These are phyloP conservation scores for Smutsia gigantea DNA, from an alignment of 2,797 vertebrate species.

Conservation along the genomic window DNA sequence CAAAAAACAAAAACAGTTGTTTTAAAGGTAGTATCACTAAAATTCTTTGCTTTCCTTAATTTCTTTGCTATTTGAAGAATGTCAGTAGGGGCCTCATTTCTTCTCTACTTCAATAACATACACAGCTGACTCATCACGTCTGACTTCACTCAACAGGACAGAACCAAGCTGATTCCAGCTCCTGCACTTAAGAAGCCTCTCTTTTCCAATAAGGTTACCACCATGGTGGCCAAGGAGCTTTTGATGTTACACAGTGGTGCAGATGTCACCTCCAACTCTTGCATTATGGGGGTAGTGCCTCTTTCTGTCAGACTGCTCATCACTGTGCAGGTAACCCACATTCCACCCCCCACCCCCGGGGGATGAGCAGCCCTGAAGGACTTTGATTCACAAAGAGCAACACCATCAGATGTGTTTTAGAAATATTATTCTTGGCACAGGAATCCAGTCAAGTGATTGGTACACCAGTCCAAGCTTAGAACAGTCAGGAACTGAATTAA, in stretches of 20 bases:
- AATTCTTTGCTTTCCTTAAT: neutral
- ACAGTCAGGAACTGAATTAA: neutral
- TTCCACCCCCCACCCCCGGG: no score
- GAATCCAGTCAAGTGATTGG: neutral
- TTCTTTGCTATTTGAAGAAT: neutral
- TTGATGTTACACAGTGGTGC: rapidly evolving
- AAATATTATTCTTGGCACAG: neutral
- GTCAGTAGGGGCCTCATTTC: neutral
- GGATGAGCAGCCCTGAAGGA: rapidly evolving
- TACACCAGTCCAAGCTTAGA: neutral
- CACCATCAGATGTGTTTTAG: neutral
- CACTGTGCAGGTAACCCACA: neutral
- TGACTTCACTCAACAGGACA: neutral
- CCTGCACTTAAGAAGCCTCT: neutral
- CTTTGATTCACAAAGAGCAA: neutral
- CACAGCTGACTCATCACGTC: neutral
- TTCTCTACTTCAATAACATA: neutral
- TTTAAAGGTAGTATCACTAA: neutral
- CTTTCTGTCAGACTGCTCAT: neutral
- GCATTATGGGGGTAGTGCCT: no score
- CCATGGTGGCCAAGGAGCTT: neutral
- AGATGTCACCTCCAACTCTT: neutral
- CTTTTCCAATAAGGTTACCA: neutral
- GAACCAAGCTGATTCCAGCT: neutral
- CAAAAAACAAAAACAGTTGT: neutral